phyloP scores from a whole-genome alignment of 2,888 invertebrate genomes.

The Caenorhabditis sp. region DNA sequence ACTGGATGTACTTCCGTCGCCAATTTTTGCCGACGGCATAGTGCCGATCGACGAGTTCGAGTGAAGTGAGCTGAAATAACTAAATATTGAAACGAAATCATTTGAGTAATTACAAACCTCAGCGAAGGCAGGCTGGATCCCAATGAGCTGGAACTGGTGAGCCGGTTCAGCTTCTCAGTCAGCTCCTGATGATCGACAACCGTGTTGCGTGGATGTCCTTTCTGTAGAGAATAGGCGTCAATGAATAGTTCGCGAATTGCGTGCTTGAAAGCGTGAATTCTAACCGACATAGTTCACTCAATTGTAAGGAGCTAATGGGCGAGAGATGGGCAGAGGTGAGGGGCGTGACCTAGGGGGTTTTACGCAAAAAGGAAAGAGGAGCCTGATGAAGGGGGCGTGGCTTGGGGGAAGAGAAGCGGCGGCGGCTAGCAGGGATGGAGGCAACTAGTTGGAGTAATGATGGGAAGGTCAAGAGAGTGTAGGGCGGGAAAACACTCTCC shows the following conservation, averaged over 20 bases:
- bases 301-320: conserved; percentile 4
- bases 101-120: conserved; percentile 46
- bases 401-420: neutral
- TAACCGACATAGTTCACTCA: conserved; percentile 26
- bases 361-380: neutral
- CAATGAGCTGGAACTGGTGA: conserved; percentile 61
- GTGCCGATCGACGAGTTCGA: conserved; percentile 60
- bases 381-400: conserved; percentile 27
- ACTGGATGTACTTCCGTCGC: conserved; percentile 62
- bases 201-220: conserved; percentile 47
- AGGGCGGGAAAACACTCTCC: conserved; percentile 17
- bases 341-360: conserved; percentile 21
- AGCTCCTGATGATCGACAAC: conserved; percentile 62
- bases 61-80: conserved; percentile 63
- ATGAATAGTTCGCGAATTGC: conserved; percentile 16
- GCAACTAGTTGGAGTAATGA: neutral
- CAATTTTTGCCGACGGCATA: conserved; percentile 71
- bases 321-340: no score
- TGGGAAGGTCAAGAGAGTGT: conserved; percentile 13
- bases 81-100: no score
- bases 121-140: conserved; percentile 65
- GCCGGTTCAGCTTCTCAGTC: conserved; percentile 62
- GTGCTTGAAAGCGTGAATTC: conserved; percentile 30
- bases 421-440: neutral
- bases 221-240: conserved; percentile 50